Evolutionary conservation across 2,888 invertebrate genomes (phyloP), one percentile per base, ranked within the genome.

Genomic region (Netelia melanura): DNA sequence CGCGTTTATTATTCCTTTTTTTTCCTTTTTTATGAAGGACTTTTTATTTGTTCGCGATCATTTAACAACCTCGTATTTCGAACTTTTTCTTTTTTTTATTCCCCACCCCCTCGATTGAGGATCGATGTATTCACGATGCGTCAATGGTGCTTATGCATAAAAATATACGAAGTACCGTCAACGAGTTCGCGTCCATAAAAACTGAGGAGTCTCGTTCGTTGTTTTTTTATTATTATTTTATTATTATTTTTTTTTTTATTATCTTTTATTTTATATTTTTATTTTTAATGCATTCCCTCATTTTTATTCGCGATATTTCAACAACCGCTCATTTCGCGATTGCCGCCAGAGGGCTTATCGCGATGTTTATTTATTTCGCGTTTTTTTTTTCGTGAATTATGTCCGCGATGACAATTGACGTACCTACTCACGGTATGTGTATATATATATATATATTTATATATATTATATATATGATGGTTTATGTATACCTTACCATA

Each of bases 381-480:
- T 74, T 68, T 72, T 61, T 72, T 72, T 74, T 62, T 43, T 44
- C 43, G 65, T 79, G 75, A 85, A 84, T 84, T 82, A 85, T 81
- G 85, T 75, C 78, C 58, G 70, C 81, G 81, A 82, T 85, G 85
- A 85, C 81, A 85, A 85, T 85, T 85, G 78, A 75, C 78, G 81
- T 72, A 72, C 71, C 17, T 17, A 17, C 17, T 56, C 64, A 80
- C 71, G 71, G 25, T 62, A 71, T 71, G 43, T 56, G 17, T 14
- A 70, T 70, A 30, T 30, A 70, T n/a, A 56, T 56, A 17, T 17
- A 17, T 17, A 17, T 17, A 17, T 17, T 17, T 17, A 17, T 17
- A 17, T 17, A 17, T 17, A 17, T 17, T 17, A 68, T 68, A n/a
- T 6, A 8, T 14, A 52, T 25, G 2, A 56, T 14, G 43, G 21